These are phyloP conservation scores for Tyto alba DNA, from an alignment of 2,113 vertebrate species.

Conservation along the genomic window DNA sequence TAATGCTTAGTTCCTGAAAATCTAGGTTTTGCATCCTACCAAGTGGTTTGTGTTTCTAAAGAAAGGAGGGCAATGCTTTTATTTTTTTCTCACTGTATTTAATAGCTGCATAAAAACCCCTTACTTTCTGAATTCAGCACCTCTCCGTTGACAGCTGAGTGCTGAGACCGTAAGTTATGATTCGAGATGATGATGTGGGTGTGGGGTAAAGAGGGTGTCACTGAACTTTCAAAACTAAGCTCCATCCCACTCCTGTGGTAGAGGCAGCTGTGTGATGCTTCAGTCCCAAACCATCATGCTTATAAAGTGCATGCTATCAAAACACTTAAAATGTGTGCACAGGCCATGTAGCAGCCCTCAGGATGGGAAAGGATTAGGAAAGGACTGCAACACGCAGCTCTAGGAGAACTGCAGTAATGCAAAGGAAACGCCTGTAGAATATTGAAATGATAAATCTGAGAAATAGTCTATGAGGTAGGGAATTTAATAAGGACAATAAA, in stretches of 20 bases:
- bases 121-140: neutral
- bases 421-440: neutral
- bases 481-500: neutral
- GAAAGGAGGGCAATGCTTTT: neutral
- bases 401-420: neutral
- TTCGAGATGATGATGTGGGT: conserved; percentile 6
- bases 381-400: neutral
- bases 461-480: neutral
- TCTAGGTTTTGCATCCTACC: neutral
- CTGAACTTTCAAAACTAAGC: neutral
- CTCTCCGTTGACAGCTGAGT: neutral
- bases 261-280: neutral
- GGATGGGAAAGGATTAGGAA: neutral
- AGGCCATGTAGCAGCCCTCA: neutral
- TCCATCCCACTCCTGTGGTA: conserved; percentile 10
- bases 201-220: neutral
- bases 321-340: neutral
- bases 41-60: neutral
- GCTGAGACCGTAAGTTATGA: neutral
- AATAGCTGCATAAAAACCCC: neutral
- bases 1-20: neutral
- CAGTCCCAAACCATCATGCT: neutral
- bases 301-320: neutral
- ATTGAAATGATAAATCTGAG: neutral
- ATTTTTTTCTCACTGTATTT: neutral